Base-by-base conservation (phyloP, 2,797 vertebrate genomes). In the Tauraco hartlaubi region DNA sequence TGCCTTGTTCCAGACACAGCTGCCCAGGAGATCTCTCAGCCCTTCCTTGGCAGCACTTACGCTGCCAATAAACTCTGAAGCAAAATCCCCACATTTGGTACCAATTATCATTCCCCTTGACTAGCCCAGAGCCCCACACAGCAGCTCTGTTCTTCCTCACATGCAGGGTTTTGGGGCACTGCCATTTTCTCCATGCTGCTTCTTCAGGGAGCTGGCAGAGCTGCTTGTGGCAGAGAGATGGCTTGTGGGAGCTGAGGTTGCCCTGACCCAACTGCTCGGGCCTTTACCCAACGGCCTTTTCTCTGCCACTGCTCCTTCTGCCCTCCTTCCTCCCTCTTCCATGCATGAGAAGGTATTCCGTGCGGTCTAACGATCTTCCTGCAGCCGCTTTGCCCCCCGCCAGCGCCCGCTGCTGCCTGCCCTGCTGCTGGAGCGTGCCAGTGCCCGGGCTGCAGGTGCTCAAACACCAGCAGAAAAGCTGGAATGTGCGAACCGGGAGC, bases 381-480 rank as follows among this genome's bases (percentile, higher is more conserved):
- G 52, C 0, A 0, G 33, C 56, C 17, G 0, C 0, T 1, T 48
- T 63, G 37, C n/a, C 12, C 44, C 3, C 37, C 22, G 26, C 13
- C 6, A 1, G 29, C 4, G 31, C 61, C 73, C 52, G 33, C 39
- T 64, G 33, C 35, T 13, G 69, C 44, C 68, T 29, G 48, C 55
- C 52, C 52, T 17, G n/a, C 51, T 52, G 61, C 56, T 81, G 1
- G 2, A 13, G 44, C 6, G 46, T 67, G 33, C 16, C 2, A 0
- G 20, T 58, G 69, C 48, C 19, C 2, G 1, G 59, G 28, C 49
- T 63, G 67, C 88, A 79, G 85, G 41, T 91, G 90, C 93, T 81
- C 68, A 11, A 21, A 29, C 64, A 18, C 35, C 88, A 64, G 41
- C 49, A 68, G 56, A 77, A 74, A 63, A 80, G 11, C n/a, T 85